Evolutionary conservation across 1,140 invertebrate species (phyloP).

Genomic region (Camponotus floridanus): DNA sequence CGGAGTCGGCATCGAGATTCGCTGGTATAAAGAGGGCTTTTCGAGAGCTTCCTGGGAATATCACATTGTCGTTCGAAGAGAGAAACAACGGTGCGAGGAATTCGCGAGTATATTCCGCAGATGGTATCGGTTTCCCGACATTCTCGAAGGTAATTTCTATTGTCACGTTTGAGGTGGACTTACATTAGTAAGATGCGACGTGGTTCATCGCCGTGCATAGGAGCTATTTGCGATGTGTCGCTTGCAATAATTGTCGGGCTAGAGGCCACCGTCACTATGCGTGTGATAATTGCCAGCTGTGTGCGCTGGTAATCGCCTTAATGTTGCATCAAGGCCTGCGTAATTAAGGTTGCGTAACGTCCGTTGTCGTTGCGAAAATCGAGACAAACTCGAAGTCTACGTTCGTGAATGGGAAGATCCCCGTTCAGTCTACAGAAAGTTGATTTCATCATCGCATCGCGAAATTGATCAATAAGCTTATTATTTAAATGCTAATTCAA

Average conservation of each 20-base stretch:
- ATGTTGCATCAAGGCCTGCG: neutral
- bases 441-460: conserved; percentile 37
- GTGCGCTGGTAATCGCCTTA: conserved; percentile 8
- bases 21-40: neutral
- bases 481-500: conserved; percentile 17
- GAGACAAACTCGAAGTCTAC: neutral
- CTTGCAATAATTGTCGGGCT: conserved; percentile 5
- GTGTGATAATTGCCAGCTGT: neutral
- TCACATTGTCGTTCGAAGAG: neutral
- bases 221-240: conserved; percentile 70
- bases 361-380: neutral
- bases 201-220: conserved; percentile 51
- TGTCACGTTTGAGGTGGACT: conserved; percentile 55
- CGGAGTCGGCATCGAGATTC: neutral
- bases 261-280: neutral
- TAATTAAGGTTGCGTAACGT: conserved; percentile 17
- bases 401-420: conserved; percentile 9
- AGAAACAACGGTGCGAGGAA: neutral
- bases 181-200: conserved; percentile 63
- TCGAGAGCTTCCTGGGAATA: neutral
- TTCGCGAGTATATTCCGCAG: neutral
- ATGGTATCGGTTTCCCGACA: conserved; percentile 18
- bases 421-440: neutral
- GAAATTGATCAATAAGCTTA: conserved; percentile 21
- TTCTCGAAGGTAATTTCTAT: conserved; percentile 43